These are phyloP conservation scores for Drosophila lowei DNA, from an alignment of 1,140 invertebrate species.

Conservation along the genomic window DNA sequence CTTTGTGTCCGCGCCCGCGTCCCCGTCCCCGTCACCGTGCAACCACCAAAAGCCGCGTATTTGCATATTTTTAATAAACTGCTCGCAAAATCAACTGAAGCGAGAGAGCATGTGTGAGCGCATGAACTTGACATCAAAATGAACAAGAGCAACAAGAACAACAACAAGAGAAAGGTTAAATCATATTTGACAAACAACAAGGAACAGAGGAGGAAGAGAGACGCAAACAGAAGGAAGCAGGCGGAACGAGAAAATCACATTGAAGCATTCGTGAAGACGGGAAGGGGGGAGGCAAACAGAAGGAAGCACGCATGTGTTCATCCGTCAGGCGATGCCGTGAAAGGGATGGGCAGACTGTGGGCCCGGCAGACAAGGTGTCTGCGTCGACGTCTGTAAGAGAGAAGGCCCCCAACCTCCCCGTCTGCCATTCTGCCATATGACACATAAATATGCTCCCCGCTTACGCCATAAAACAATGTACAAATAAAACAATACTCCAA, in stretches of 20 bases:
- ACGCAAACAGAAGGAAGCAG: slow-evolving; percentile 1
- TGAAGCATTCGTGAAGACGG: no score
- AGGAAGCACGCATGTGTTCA: slow-evolving; percentile 52
- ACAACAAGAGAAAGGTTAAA: slow-evolving; percentile 35
- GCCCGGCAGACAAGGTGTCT: slow-evolving; percentile 51
- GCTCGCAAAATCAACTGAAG: slow-evolving; percentile 62
- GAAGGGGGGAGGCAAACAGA: slow-evolving; percentile 11
- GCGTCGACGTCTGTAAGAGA: slow-evolving; percentile 16
- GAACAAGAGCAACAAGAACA: slow-evolving; percentile 30
- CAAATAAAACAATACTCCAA: slow-evolving; percentile 51
- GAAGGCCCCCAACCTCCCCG: slow-evolving; percentile 24
- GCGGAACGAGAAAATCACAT: no score
- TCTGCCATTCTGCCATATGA: slow-evolving; percentile 38
- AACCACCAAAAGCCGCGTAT: slow-evolving; percentile 23
- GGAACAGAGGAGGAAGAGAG: background rate
- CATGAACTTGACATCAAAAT: slow-evolving; percentile 67
- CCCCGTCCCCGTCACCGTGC: no score
- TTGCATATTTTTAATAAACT: slow-evolving; percentile 71
- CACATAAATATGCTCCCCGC: slow-evolving; percentile 48
- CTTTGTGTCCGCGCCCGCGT: no score
- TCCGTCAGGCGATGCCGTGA: slow-evolving; percentile 30
- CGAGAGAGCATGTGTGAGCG: slow-evolving; percentile 18
- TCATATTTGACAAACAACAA: slow-evolving; percentile 71
- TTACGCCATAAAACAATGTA: slow-evolving; percentile 46
- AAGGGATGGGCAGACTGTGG: slow-evolving; percentile 6